Conservation (phyloP, 2,888 invertebrate species). For the Xanthia icteritia region DNA sequence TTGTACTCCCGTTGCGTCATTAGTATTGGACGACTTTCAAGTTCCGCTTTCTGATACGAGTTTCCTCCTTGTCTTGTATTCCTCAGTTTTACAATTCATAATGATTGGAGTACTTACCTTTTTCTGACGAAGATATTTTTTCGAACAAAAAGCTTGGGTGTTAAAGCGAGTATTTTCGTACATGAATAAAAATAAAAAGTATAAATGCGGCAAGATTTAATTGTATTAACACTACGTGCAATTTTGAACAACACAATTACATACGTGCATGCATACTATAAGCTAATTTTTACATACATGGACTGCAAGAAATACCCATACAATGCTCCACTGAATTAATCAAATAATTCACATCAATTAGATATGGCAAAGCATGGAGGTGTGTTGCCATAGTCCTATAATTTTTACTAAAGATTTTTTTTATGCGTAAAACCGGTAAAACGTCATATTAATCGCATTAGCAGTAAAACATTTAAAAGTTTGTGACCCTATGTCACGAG, state of each 20-base stretch:
- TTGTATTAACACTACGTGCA: constrained; percentile 55
- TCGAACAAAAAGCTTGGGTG: neutral
- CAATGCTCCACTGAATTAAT: neutral
- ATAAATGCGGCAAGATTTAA: constrained; percentile 25
- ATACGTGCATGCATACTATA: constrained; percentile 43
- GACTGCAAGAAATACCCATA: neutral
- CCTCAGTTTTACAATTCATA: neutral
- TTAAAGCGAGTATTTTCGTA: neutral
- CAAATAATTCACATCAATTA: neutral
- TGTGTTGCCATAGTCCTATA: neutral
- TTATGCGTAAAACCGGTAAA: neutral
- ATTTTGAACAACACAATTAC: constrained; percentile 34
- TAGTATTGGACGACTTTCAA: constrained; percentile 39
- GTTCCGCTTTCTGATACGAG: constrained; percentile 6
- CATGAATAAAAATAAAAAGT: constrained; percentile 16
- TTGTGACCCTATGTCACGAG: neutral
- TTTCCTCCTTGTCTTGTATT: constrained; percentile 6
- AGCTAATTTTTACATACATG: constrained; percentile 27
- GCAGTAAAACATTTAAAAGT: no score
- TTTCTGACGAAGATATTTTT: neutral
- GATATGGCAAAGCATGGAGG: neutral
- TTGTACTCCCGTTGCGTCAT: constrained; percentile 16
- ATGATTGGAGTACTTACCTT: neutral
- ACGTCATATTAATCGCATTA: neutral
- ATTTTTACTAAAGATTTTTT: neutral